These are phyloP conservation scores for Catamblyrhynchus diadema DNA, from an alignment of 2,797 vertebrate species.

Conservation along the genomic window DNA sequence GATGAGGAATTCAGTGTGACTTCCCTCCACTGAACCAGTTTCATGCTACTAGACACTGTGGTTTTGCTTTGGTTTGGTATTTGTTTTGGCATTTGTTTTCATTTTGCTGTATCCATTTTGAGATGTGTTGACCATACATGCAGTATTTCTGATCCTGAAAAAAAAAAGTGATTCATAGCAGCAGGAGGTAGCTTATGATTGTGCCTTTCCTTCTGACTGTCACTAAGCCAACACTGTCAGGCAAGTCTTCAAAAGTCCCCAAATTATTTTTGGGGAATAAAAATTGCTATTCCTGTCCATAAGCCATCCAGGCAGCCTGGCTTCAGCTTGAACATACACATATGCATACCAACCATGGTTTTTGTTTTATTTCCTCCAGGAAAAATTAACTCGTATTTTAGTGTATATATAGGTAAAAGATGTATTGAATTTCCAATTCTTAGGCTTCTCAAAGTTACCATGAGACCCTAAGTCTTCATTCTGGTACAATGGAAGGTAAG, in stretches of 20 bases:
- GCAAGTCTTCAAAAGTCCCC: not conserved
- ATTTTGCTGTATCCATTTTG: not conserved
- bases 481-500: not conserved
- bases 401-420: not conserved
- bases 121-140: not conserved
- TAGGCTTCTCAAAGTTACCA: not conserved
- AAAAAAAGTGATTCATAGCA: not conserved
- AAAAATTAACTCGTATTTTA: not conserved
- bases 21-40: not conserved
- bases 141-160: not conserved
- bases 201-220: not conserved
- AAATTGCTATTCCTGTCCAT: not conserved
- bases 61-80: not conserved
- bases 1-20: not conserved
- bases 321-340: not conserved
- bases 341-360: too few species aligned
- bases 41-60: not conserved
- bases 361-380: not conserved
- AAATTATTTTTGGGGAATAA: not conserved
- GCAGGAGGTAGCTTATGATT: not conserved
- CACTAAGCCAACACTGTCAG: not conserved
- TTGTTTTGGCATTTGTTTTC: not conserved
- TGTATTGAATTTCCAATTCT: not conserved
- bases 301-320: not conserved
- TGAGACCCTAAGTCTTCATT: not conserved